Base-by-base conservation (phyloP, 1,140 invertebrate genomes). In the Megalonaias nervosa region DNA sequence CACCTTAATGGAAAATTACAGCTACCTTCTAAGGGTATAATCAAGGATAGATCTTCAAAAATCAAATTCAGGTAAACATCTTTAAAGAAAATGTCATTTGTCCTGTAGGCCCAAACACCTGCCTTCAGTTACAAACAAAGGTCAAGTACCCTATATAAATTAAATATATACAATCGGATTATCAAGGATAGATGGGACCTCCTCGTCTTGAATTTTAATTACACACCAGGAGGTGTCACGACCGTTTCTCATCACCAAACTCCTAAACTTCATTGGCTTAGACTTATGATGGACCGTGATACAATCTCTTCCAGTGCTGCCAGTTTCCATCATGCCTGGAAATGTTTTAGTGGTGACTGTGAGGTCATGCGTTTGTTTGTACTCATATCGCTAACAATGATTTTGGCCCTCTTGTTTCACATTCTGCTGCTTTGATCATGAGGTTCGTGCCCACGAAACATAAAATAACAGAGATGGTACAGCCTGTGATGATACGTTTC, bases 201-300 rank as follows among this genome's bases (percentile, higher is more conserved):
- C 38, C 38, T 9, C 38, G 9, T 48, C 38, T 48, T 48, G 38
- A 11, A 11, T 48, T 11, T 58, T 31, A 58, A 72, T 71, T 16
- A 17, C 67, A 60, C 72, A 74, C 26, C 17, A 15, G 58, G 2
- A 55, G 19, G 13, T 23, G 64, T 73, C 64, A 23, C 58, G n/a
- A 4, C 80, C 59, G 31, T 74, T 82, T 67, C 74, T 67, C 59
- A 74, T 77, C 66, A 75, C 74, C 31, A 77, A 23, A 57, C 66
- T 71, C 23, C 71, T 67, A 19, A 74, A 74, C 64, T 77, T 79
- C 17, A 14, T 56, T 68, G 79, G 48, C 17, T 73, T 74, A 61
- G 71, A 70, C 56, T 69, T 68, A 79, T 78, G 2, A 73, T 71
- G 68, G 77, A 26, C 59, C 64, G 69, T 58, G 58, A 14, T 13